Evolutionary conservation across 2,113 vertebrate species (phyloP), one percentile per base, ranked within the genome.

Genomic region (Phasianus colchicus): DNA sequence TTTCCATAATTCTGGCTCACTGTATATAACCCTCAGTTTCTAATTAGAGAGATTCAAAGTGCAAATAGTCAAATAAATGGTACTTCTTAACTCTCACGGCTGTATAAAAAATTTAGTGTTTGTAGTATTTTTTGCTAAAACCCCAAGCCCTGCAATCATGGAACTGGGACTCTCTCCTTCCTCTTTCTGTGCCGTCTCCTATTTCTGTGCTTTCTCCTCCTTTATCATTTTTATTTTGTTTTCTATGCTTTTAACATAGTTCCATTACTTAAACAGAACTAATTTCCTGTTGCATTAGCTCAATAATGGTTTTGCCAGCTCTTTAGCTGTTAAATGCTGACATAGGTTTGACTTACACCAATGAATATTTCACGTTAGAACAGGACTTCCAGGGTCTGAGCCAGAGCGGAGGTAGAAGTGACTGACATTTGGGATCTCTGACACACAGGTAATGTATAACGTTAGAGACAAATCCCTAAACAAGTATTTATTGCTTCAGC

Each of bases 271-370:
- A 58, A 83, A 69, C 57, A 72, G 63, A 30, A 57, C 86, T 87
- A 64, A 77, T 89, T 96, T 95, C 82, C 85, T 91, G 58, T 83
- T 64, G 45, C 45, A 25, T 91, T 83, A 91, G 72, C 55, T 73
- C 67, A 83, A n/a, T 73, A 91, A 89, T 74, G 42, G 17, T 66
- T 96, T 88, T 88, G 13, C 86, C 70, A 88, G 60, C 87, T 89
- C 60, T 88, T 76, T 52, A 70, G 66, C 64, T 89, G 55, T 83
- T 90, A 67, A 92, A 65, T 47, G 54, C 67, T 94, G 87, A 85
- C 82, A 78, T 52, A 57, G 19, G 71, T 47, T 90, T 91, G 67
- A 85, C 82, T 85, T 32, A 24, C 13, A 3, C 69, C 80, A 30
- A 34, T 5, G 30, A 84, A 65, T 57, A 58, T 43, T 65, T 89